A percentile compares a stretch with the other conserved stretches of the same genome.
Evolutionary conservation across 1,140 invertebrate species (phyloP).

Genomic region (Venturia canescens): DNA sequence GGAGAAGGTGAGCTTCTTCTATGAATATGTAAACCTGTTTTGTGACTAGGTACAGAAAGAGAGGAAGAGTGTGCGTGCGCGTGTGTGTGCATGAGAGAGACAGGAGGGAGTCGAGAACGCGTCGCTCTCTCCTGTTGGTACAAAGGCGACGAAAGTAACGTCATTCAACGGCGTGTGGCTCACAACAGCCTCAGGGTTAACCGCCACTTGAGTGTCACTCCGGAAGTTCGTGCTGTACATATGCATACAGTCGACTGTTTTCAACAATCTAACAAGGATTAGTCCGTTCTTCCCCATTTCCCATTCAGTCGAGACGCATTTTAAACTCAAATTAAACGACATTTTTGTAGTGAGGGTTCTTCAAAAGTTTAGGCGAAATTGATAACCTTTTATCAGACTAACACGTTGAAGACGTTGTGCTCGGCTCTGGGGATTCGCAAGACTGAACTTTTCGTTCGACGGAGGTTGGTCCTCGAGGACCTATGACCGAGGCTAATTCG

Average conservation of each 20-base stretch:
- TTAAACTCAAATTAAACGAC: neutral
- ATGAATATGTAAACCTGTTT: constrained; percentile 66
- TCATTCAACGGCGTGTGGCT: constrained; percentile 53
- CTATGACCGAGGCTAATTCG: too few relatives aligned
- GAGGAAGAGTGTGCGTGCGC: neutral
- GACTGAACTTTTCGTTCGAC: too few relatives aligned
- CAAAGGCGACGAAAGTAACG: constrained; percentile 54
- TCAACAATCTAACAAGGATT: constrained; percentile 26
- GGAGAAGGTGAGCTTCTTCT: constrained; percentile 3
- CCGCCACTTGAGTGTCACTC: constrained; percentile 42
- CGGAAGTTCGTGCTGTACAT: constrained; percentile 18
- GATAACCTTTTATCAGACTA: neutral
- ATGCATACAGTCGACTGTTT: neutral
- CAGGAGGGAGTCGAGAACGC: neutral
- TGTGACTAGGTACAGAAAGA: constrained; percentile 56
- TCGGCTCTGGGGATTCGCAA: too few relatives aligned
- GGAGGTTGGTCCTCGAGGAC: too few relatives aligned
- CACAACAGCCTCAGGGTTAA: constrained; percentile 56
- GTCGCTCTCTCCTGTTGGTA: constrained; percentile 41
- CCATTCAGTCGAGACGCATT: neutral
- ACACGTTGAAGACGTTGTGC: too few relatives aligned
- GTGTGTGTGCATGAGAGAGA: neutral
- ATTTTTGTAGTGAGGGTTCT: neutral
- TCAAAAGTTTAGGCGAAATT: too few relatives aligned
- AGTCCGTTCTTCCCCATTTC: neutral